Conservation (phyloP, 2,113 vertebrate species). For the Pholis gunnellus region DNA sequence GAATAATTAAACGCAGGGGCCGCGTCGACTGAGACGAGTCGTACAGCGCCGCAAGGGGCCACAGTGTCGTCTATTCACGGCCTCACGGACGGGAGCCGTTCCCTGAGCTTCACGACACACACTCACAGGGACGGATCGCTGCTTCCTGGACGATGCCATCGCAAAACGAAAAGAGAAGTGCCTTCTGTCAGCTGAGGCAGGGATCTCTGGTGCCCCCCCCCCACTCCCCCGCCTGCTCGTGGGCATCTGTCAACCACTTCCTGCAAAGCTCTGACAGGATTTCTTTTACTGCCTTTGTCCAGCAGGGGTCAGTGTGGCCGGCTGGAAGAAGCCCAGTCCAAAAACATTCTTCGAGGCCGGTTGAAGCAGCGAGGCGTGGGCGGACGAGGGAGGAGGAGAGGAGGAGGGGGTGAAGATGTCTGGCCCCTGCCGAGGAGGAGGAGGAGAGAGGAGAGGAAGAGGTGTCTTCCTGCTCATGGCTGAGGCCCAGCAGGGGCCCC, state of each 20-base stretch:
- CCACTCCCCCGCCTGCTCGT: conserved; percentile 7
- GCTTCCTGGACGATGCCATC: conserved; percentile 7
- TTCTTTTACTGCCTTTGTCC: conserved; percentile 33
- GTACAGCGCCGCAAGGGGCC: conserved; percentile 4
- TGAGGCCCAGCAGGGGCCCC: conserved; percentile 9
- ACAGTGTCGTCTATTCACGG: conserved; percentile 35
- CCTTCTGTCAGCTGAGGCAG: conserved; percentile 14
- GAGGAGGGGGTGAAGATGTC: conserved; percentile 23
- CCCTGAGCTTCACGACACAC: conserved; percentile 20
- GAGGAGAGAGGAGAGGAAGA: conserved; percentile 4
- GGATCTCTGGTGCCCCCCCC: neutral
- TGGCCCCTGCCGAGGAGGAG: conserved; percentile 10
- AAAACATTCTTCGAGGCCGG: neutral
- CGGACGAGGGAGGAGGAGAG: neutral
- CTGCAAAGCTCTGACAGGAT: conserved; percentile 24
- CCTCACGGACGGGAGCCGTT: conserved; percentile 24
- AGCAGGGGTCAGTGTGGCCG: conserved; percentile 61
- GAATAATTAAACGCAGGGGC: conserved; percentile 49
- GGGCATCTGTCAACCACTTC: conserved; percentile 36
- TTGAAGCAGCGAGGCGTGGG: conserved; percentile 9
- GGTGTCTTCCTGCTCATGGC: conserved; percentile 41
- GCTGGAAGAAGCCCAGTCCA: conserved; percentile 6
- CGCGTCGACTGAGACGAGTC: conserved; percentile 14
- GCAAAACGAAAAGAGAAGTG: conserved; percentile 8
- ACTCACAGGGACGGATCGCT: neutral